These are phyloP conservation scores for Carterocephalus palaemon DNA, from an alignment of 2,888 invertebrate genomes.

Conservation along the genomic window DNA sequence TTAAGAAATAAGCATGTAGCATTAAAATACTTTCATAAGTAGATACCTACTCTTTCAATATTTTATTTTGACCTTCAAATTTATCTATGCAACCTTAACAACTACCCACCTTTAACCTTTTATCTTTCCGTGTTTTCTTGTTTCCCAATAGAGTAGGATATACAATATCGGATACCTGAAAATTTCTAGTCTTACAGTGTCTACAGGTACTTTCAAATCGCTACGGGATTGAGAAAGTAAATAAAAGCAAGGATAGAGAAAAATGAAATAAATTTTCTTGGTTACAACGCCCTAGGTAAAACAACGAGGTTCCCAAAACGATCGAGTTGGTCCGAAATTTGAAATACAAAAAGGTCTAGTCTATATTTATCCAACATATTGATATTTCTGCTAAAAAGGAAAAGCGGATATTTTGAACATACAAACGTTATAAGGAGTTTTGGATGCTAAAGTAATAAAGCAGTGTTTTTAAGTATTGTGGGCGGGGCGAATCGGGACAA, in stretches of 20 bases:
- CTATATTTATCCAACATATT: constrained; percentile 30
- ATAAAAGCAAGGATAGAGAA: background rate
- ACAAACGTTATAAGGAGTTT: too few species aligned
- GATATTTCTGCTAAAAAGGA: constrained; percentile 22
- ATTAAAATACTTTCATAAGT: too few species aligned
- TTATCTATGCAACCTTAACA: too few species aligned
- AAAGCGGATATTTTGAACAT: constrained; percentile 5
- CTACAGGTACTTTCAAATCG: background rate
- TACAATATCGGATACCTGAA: constrained; percentile 1
- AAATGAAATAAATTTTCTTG: constrained; percentile 19
- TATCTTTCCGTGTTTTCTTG: too few species aligned
- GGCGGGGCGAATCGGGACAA: too few species aligned
- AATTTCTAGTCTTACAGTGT: background rate
- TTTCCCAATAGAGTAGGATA: background rate
- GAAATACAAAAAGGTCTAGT: constrained; percentile 30
- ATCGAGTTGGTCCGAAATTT: constrained; percentile 39
- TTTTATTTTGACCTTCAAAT: too few species aligned
- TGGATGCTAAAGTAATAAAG: too few species aligned
- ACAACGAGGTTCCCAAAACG: constrained; percentile 33
- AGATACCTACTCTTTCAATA: too few species aligned
- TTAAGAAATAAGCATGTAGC: too few species aligned
- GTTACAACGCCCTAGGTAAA: constrained; percentile 13
- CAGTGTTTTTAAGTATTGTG: too few species aligned
- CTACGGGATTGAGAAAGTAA: constrained; percentile 2
- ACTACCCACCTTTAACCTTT: too few species aligned